Evolutionary conservation across 2,113 vertebrate genomes (phyloP).

Genomic region (Neogobius melanostomus): DNA sequence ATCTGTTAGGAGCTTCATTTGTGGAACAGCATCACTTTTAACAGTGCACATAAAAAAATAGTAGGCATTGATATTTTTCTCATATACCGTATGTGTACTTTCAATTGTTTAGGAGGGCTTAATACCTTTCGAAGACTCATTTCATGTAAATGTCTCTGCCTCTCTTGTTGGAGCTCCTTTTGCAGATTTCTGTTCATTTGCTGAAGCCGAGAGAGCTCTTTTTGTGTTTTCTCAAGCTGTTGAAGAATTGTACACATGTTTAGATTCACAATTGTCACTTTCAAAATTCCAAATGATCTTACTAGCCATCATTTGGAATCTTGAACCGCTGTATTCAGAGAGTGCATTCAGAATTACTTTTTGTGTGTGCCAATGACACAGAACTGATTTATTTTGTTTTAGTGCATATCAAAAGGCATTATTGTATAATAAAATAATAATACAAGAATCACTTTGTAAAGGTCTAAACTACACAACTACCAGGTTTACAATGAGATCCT

Average conservation of each 20-base stretch:
- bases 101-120: not conserved
- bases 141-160: constrained; percentile 78
- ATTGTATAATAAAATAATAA: not conserved
- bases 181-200: constrained; percentile 85
- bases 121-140: constrained; percentile 81
- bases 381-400: too few relatives aligned
- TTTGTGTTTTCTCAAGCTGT: constrained; percentile 87
- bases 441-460: not conserved
- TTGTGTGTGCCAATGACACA: not conserved
- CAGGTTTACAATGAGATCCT: too few relatives aligned
- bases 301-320: too few relatives aligned
- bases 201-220: constrained; percentile 82
- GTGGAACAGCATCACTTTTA: too few relatives aligned
- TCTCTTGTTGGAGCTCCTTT: constrained; percentile 83
- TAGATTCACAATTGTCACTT: not conserved
- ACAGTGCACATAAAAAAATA: too few relatives aligned
- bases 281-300: too few relatives aligned
- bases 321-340: too few relatives aligned
- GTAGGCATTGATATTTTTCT: too few relatives aligned
- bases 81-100: too few relatives aligned
- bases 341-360: not conserved
- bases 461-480: too few relatives aligned
- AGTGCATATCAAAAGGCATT: too few relatives aligned
- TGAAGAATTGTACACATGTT: not conserved
- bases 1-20: too few relatives aligned